Percentiles rank a stretch among this genome's conserved stretches.
Evolutionary conservation across 2,888 invertebrate genomes (phyloP).

Genomic region (Pinctada fucata): DNA sequence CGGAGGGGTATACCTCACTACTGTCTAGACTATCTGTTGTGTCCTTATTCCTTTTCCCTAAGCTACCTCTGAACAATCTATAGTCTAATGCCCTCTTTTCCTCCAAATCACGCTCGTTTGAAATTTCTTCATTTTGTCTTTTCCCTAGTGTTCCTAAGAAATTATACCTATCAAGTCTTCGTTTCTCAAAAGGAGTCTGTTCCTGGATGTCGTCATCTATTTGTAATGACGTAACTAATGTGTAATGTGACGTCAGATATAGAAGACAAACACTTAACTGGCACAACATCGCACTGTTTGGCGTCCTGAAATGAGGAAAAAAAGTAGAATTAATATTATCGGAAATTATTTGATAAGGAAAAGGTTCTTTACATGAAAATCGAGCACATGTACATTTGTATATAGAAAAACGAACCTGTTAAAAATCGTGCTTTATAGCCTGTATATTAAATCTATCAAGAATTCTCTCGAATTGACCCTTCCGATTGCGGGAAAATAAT

Average conservation of each 20-base stretch:
- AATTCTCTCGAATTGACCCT: too few species aligned
- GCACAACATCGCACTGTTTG: not conserved
- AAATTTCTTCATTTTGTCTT: constrained; percentile 10
- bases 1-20: not conserved
- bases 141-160: constrained; percentile 18
- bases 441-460: too few species aligned
- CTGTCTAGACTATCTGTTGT: not conserved
- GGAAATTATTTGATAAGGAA: too few species aligned
- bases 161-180: constrained; percentile 13
- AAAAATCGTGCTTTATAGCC: too few species aligned
- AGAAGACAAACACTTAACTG: not conserved
- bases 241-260: not conserved
- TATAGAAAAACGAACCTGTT: too few species aligned
- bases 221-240: not conserved
- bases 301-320: too few species aligned
- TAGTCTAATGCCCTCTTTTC: constrained; percentile 16
- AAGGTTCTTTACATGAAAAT: too few species aligned
- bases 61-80: constrained; percentile 3
- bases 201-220: not conserved
- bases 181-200: constrained; percentile 6
- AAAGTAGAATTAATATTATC: too few species aligned
- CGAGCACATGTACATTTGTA: too few species aligned
- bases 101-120: constrained; percentile 1
- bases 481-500: too few species aligned
- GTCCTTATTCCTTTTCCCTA: constrained; percentile 11